Evolutionary conservation across 1,140 invertebrate genomes (phyloP).

Genomic region (Contarinia nasturtii): DNA sequence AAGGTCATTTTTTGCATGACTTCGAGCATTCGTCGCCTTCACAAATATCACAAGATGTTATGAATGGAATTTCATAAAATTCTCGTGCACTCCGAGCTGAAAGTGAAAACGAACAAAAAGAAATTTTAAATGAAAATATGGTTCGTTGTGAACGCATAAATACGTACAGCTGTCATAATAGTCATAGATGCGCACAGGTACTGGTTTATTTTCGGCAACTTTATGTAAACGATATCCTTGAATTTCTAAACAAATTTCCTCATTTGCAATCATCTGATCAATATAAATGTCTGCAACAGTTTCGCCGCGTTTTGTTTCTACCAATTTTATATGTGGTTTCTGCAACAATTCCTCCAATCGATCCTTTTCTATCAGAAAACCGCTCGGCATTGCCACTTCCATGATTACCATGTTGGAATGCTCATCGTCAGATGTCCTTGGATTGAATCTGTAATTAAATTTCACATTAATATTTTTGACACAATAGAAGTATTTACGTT

Average conservation of each 20-base stretch:
- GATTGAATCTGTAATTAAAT: conserved; percentile 1
- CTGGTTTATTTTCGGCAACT: conserved; percentile 70
- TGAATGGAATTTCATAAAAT: conserved; percentile 47
- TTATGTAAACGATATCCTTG: conserved; percentile 63
- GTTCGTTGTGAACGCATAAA: not conserved
- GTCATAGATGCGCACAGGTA: conserved; percentile 72
- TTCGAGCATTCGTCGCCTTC: conserved; percentile 42
- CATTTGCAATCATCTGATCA: conserved; percentile 44
- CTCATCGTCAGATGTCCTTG: conserved; percentile 6
- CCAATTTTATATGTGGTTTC: conserved; percentile 45
- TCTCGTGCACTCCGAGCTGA: conserved; percentile 44
- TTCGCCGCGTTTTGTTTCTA: conserved; percentile 57
- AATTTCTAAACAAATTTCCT: conserved; percentile 54
- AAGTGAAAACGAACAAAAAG: conserved; percentile 8
- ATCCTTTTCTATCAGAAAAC: conserved; percentile 60
- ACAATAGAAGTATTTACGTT: not conserved
- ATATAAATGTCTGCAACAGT: conserved; percentile 68
- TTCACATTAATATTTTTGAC: not conserved
- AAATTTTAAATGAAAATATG: not conserved
- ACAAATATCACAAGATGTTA: conserved; percentile 58
- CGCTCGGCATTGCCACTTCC: conserved; percentile 67
- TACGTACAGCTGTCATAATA: conserved; percentile 75
- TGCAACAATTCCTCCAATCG: conserved; percentile 49
- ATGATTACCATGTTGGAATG: conserved; percentile 75
- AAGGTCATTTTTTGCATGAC: not conserved